Base-by-base conservation (phyloP, 2,113 vertebrate species). In the Syrrhaptes paradoxus region DNA sequence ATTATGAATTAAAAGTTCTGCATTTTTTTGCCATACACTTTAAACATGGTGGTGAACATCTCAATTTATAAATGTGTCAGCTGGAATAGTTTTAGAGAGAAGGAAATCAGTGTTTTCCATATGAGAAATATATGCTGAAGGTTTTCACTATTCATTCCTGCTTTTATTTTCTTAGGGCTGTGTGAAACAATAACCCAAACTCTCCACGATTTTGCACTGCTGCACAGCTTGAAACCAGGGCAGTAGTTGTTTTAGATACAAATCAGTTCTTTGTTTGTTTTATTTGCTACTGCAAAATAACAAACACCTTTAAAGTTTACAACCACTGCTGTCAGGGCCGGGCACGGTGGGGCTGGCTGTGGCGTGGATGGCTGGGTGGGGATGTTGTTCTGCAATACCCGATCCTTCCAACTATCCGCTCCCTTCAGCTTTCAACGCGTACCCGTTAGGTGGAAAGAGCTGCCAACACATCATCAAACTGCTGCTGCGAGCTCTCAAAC, bases 241-340 rank as follows among this genome's bases (percentile, higher is more conserved):
- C 25, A 46, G 62, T 49, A 48, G 71, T 65, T 81, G 32, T 66
- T 86, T 43, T 65, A 67, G 52, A 68, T 79, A 89, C 43, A 49
- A 41, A 94, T 82, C 61, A n/a, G 62, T 57, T 68, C 52, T 68
- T 79, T 63, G 7, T 84, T 90, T 93, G 71, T 65, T 86, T 86
- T 87, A 25, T 84, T 87, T 95, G 68, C 86, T 77, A 6, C 75
- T 93, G 76, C 58, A 90, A 83, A 90, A 72, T 85, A 91, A 82
- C 72, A 91, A 93, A 74, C 51, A 52, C 13, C 41, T 80, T 67
- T 57, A 14, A 34, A 73, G n/a, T 83, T 92, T 95, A 66, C 24
- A 49, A 18, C 15, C 34, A 3, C 34, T 87, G 0, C 72, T 68
- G 52, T 79, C 28, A 59, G 61, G 90, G 81, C 34, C 8, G 17